Conservation (phyloP, 2,888 invertebrate genomes). For the Slavum lentiscoides region DNA sequence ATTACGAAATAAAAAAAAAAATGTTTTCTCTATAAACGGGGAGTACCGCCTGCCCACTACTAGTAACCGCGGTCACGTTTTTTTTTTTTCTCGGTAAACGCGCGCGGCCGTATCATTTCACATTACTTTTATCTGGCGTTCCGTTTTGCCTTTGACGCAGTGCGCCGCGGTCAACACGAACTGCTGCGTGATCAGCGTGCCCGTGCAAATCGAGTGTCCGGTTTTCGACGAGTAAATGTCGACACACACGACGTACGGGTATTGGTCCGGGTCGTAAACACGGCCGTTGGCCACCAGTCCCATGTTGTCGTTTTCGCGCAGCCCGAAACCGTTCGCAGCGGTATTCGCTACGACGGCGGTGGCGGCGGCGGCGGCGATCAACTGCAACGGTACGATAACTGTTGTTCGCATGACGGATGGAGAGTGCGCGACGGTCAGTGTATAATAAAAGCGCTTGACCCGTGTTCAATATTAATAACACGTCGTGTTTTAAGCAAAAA, state of each 20-base stretch:
- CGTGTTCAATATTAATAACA: too few species aligned
- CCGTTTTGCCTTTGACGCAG: not conserved
- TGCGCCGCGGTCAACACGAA: conserved; percentile 38
- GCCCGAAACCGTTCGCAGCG: not conserved
- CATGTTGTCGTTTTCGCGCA: not conserved
- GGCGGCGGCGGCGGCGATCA: not conserved
- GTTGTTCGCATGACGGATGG: too few species aligned
- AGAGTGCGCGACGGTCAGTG: too few species aligned
- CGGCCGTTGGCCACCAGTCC: not conserved
- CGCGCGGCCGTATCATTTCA: too few species aligned
- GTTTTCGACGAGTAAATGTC: fast-evolving
- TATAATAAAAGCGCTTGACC: too few species aligned
- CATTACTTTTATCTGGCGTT: not conserved
- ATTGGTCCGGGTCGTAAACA: not conserved
- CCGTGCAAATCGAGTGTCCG: not conserved
- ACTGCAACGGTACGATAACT: too few species aligned
- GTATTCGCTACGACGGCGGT: not conserved
- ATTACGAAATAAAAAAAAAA: too few species aligned
- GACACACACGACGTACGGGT: conserved; percentile 21
- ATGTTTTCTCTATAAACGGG: too few species aligned
- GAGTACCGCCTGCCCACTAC: too few species aligned
- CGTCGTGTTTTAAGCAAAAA: too few species aligned
- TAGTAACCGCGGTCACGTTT: too few species aligned
- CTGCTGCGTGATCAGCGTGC: not conserved
- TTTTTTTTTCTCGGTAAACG: too few species aligned